These are phyloP conservation scores for Haliaeetus leucogaster DNA, from an alignment of 2,113 vertebrate species.

Conservation along the genomic window DNA sequence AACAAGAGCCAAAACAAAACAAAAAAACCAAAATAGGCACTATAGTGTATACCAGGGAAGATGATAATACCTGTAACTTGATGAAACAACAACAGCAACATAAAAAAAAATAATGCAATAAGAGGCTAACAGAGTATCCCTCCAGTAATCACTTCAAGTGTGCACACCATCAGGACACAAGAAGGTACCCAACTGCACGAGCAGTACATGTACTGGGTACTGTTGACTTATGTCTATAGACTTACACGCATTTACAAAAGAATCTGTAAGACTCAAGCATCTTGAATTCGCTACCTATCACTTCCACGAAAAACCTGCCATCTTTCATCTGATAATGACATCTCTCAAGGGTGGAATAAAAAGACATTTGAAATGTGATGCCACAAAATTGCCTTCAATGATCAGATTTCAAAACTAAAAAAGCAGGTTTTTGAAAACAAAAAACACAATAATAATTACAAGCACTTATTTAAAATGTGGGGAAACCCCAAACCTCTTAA, in stretches of 20 bases:
- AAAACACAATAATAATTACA: background rate
- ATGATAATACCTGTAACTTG: constrained; percentile 41
- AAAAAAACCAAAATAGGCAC: background rate
- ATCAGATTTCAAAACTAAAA: background rate
- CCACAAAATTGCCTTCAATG: background rate
- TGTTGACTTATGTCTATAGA: background rate
- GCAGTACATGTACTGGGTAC: background rate
- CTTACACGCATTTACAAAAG: background rate
- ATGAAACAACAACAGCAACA: constrained; percentile 10
- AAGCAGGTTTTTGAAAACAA: background rate
- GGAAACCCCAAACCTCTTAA: background rate
- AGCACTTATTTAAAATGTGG: background rate
- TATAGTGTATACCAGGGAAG: constrained; percentile 17
- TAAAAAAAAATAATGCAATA: background rate
- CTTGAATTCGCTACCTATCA: background rate
- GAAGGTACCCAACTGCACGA: background rate
- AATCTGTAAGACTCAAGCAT: background rate
- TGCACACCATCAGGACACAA: background rate
- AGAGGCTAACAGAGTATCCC: constrained; percentile 28
- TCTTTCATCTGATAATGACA: background rate
- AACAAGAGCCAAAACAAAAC: background rate
- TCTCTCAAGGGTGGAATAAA: constrained; percentile 11
- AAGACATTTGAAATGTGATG: background rate
- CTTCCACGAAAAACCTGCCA: background rate
- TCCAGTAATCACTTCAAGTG: background rate